A percentile compares a stretch with the other conserved stretches of the same genome.
Evolutionary conservation across 2,113 vertebrate species (phyloP).

Genomic region (Sterrhoptilus dennistouni): DNA sequence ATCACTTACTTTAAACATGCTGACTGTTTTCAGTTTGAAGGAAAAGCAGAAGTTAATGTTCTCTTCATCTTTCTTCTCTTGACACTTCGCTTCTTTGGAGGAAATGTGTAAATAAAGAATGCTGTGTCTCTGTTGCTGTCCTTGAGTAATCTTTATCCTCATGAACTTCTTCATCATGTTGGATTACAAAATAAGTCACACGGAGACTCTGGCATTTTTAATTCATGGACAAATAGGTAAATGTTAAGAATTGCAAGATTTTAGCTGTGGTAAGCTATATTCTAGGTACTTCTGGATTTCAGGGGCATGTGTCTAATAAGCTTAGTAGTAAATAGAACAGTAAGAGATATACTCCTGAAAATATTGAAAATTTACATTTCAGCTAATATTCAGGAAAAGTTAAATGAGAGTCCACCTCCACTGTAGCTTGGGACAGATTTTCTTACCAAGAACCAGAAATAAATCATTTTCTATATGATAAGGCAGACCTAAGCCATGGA

Average conservation of each 20-base stretch:
- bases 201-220: neutral
- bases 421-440: neutral
- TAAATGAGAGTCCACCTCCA: neutral
- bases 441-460: neutral
- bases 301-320: neutral
- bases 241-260: neutral
- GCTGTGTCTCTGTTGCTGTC: neutral
- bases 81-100: neutral
- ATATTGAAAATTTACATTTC: conserved; percentile 24
- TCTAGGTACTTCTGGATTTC: neutral
- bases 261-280: neutral
- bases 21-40: neutral
- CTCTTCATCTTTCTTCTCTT: neutral
- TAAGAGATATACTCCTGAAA: neutral
- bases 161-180: neutral
- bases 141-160: neutral
- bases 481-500: neutral
- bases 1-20: neutral
- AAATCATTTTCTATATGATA: neutral
- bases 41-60: neutral
- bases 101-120: neutral
- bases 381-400: neutral
- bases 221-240: neutral
- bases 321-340: neutral
- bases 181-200: neutral